Conservation (phyloP, 2,797 vertebrate genomes). For the Rhincodon typus region DNA sequence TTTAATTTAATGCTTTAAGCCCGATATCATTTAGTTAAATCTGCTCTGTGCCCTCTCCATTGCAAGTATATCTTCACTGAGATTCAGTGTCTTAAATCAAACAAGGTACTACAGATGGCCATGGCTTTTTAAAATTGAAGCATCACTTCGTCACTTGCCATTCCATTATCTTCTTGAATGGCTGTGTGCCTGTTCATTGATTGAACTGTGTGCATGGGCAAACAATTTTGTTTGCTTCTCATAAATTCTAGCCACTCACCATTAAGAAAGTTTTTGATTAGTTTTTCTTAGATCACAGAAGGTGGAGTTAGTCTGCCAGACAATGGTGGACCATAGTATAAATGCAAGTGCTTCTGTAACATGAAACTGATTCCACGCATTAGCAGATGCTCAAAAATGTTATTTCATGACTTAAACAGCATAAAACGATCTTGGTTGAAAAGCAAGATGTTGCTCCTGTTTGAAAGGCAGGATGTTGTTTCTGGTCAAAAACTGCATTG, state of each 20-base stretch:
- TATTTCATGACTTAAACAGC: neutral
- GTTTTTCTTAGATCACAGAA: neutral
- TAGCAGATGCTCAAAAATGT: neutral
- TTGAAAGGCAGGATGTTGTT: too few relatives aligned
- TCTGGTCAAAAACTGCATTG: too few relatives aligned
- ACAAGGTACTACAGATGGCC: neutral
- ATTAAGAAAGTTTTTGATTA: neutral
- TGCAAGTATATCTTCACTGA: neutral
- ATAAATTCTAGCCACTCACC: neutral
- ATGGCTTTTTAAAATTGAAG: neutral
- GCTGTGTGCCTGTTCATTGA: neutral
- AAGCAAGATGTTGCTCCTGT: too few relatives aligned
- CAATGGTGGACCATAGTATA: neutral
- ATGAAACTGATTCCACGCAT: neutral
- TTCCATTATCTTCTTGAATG: neutral
- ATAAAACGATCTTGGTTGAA: neutral
- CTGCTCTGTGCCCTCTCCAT: too few relatives aligned
- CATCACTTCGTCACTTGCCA: neutral
- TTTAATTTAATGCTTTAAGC: neutral
- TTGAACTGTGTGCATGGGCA: neutral
- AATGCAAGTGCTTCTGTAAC: neutral
- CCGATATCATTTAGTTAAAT: neutral
- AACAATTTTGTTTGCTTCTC: neutral
- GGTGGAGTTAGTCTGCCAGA: neutral
- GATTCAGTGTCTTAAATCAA: neutral